Base-by-base conservation (phyloP, 2,797 vertebrate species). In the Gobionotothen gibberifrons region DNA sequence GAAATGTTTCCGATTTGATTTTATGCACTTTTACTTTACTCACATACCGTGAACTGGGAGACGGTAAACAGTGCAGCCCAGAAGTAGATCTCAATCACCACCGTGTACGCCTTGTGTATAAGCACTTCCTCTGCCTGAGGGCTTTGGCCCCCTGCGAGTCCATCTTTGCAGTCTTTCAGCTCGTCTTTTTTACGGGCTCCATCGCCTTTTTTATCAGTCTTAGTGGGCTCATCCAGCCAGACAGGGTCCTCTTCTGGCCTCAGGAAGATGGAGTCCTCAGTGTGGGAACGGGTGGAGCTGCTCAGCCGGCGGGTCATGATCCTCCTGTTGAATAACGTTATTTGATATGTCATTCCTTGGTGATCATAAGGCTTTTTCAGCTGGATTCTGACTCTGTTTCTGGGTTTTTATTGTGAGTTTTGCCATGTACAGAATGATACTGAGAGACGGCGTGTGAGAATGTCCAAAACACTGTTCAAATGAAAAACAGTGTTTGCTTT, bases 11-110 rank as follows among this genome's bases (percentile, higher is more conserved):
- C 26, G 26, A 26, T 26, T 26, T 26, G 15, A 47, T 40, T 54
- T 10, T 7, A n/a, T 21, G 13, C 29, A 36, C 1, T 32, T 83
- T 36, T 13, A 39, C 8, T 19, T 3, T 0, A 4, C 55, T 52
- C 32, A 92, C 93, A 16, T 87, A 95, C 94, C 84, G 76, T 91
- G 86, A 95, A 78, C 80, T 95, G 94, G 71, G 93, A 94, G 62
- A 92, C 3, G 43, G 81, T 82, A 47, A 94, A 93, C 29, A 94
- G 78, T 1, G 87, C 90, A 4, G 82, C 91, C 89, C 92, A 93
- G 90, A 87, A 90, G 84, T 91, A 85, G 82, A 93, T 76, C 80
- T 92, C 86, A 8, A 92, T 65, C 79, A 93, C 80, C n/a, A 92
- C 69, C 0, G 78, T 0, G 8, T 84, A 93, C 74, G 93, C 84